A percentile compares a stretch with the other conserved stretches of the same genome.
Conservation (phyloP, 2,797 vertebrate genomes). For the Acropternis orthonyx region DNA sequence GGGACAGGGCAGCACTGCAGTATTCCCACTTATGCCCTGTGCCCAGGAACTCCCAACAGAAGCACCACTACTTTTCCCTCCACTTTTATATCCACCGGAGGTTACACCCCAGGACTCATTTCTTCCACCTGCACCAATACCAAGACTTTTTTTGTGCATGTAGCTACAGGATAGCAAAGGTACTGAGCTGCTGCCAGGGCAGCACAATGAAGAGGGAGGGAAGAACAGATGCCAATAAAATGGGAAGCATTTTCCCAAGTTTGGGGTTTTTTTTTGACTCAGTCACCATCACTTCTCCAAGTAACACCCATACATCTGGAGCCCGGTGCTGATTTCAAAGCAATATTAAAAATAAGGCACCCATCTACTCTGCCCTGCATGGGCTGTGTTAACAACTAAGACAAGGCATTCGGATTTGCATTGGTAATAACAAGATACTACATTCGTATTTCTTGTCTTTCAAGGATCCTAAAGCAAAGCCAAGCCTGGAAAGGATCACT, state of each 20-base stretch:
- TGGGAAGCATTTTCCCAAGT: background rate
- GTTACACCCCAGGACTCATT: background rate
- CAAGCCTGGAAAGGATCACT: background rate
- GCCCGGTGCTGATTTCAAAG: background rate
- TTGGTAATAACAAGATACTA: background rate
- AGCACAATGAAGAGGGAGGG: rapidly evolving
- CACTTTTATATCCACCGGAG: background rate
- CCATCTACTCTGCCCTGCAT: background rate
- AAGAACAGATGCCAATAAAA: background rate
- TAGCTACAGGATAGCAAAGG: background rate
- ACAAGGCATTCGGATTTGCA: background rate
- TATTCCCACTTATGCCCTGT: background rate
- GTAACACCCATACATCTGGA: background rate
- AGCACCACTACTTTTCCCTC: background rate
- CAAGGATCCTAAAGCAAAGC: background rate
- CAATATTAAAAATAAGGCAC: background rate
- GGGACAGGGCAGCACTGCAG: background rate
- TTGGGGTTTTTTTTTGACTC: background rate
- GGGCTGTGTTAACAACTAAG: background rate
- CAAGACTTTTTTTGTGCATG: rapidly evolving
- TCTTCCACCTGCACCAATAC: background rate
- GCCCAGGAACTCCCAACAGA: background rate
- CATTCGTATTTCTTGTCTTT: background rate
- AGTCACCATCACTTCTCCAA: background rate
- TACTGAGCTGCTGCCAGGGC: background rate